Percentiles rank a stretch among this genome's conserved stretches.
Evolutionary conservation across 2,888 invertebrate species (phyloP).

Genomic region (Cryptops parisi): DNA sequence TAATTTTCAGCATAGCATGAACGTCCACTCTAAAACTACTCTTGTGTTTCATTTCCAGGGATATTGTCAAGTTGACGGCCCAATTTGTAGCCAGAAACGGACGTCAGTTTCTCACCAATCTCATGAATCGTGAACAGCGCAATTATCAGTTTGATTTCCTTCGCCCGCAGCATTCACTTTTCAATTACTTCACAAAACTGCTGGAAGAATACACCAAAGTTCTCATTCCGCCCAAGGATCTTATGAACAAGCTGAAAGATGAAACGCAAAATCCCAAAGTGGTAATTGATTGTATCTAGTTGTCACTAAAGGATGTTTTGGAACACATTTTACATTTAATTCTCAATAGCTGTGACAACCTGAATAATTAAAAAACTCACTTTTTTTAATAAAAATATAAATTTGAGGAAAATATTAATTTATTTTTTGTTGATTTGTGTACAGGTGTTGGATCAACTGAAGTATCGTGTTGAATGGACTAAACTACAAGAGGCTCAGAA

Average conservation of each 20-base stretch:
- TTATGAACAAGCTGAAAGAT: conserved; percentile 53
- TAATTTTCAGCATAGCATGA: too few species aligned
- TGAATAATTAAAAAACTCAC: background rate
- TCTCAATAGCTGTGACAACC: too few species aligned
- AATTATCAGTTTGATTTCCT: conserved; percentile 99
- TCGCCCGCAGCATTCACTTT: conserved; percentile 93
- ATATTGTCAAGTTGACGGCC: conserved; percentile 94
- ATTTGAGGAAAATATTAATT: background rate
- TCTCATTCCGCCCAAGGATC: conserved; percentile 84
- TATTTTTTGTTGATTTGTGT: background rate
- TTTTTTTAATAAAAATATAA: background rate
- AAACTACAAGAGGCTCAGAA: conserved; percentile 85
- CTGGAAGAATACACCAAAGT: conserved; percentile 97
- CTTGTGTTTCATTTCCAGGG: conserved; percentile 41
- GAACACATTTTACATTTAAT: too few species aligned
- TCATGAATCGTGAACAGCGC: conserved; percentile 96
- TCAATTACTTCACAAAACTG: conserved; percentile 94
- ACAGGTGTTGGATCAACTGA: conserved; percentile 65
- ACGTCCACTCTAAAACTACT: too few species aligned
- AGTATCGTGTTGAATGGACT: conserved; percentile 92
- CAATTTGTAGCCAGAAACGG: conserved; percentile 99
- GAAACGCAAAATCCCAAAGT: conserved; percentile 51
- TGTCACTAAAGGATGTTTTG: too few species aligned
- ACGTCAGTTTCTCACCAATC: conserved; percentile 87
- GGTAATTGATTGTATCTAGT: background rate